Evolutionary conservation across 2,113 vertebrate genomes (phyloP), one percentile per base, ranked within the genome.

Genomic region (Scophthalmus maximus): DNA sequence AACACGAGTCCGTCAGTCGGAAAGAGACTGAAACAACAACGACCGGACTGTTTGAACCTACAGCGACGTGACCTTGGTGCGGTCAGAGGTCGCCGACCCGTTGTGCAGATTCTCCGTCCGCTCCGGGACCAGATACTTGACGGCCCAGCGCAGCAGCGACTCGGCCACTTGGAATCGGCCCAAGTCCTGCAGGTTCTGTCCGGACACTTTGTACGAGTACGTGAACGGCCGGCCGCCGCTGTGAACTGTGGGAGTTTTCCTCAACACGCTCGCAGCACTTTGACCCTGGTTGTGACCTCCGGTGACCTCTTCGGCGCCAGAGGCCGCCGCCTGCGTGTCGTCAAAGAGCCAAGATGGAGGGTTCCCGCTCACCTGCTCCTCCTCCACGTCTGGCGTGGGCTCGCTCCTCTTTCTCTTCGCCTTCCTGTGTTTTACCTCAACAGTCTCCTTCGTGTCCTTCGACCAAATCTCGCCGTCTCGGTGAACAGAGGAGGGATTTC

Each of bases 331-430:
- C 29, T 29, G 68, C 7, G 66, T 42, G 42, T 91, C 78, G 42
- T 91, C 78, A 20, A 88, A 85, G 15, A 90, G 76, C 89, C 91
- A 90, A 0, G 88, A 91, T 1, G 84, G 88, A 18, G 79, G 87
- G 7, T 81, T 88, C 11, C 17, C 1, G n/a, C 22, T 53, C 6
- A 34, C 0, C 14, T 15, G 30, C 56, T 1, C 15, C 42, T 47
- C 79, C 36, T 57, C 73, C 6, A 38, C 25, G 25, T 76, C 78
- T 22, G 51, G 7, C 4, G 38, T 7, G 3, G 20, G n/a, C 1
- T 73, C 56, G 0, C 68, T 60, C 25, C 71, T 68, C 65, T 84
- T 91, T 32, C 80, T 82, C 79, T 85, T 83, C 9, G 57, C 32
- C 15, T 69, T 83, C 30, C 60, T 20, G 18, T 12, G 3, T 23